Base-by-base conservation (phyloP, 1,140 invertebrate species). In the Delia radicum region DNA sequence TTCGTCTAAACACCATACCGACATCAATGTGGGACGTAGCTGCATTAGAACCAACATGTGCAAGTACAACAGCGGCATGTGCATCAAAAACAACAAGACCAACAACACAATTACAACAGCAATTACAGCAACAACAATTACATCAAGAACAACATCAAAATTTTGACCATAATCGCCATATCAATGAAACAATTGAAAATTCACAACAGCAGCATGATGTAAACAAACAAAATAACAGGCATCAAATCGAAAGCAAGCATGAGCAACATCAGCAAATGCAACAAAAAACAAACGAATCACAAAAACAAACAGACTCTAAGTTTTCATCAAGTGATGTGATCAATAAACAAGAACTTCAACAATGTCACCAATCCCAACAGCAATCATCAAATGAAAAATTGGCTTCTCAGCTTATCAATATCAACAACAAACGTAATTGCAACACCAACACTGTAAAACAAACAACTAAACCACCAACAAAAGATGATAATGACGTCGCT, bases 1-100 rank as follows among this genome's bases (percentile, higher is more conserved):
- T 27, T 28, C 61, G 10, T 27, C 61, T 18, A 76, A 76, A 31
- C 29, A n/a, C 48, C 3, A 76, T 67, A 13, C 67, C 75, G 5
- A 75, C 73, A n/a, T 78, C 78, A 1, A 65, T 84, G 12, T 84
- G 82, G 82, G 81, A 84, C 24, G 77, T 79, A 1, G 48, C 78
- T 2, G 69, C 77, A 12, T 67, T 81, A 26, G 78, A 80, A 29
- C n/a, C 76, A 80, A 61, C 27, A 29, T 21, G 48, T 55, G 21
- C 29, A 63, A 62, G 15, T 18, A 12, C 86, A 87, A 69, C 87
- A 87, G n/a, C 86, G 83, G 48, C 87, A 87, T 67, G 84, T 81
- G 46, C 82, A 85, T 76, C 73, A 84, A 7, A n/a, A 87, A 18
- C 86, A 84, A 55, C 87, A 87, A 65, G 84, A 81, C 46, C 82